Evolutionary conservation across 2,113 vertebrate species (phyloP).

Genomic region (Grallaria varia): DNA sequence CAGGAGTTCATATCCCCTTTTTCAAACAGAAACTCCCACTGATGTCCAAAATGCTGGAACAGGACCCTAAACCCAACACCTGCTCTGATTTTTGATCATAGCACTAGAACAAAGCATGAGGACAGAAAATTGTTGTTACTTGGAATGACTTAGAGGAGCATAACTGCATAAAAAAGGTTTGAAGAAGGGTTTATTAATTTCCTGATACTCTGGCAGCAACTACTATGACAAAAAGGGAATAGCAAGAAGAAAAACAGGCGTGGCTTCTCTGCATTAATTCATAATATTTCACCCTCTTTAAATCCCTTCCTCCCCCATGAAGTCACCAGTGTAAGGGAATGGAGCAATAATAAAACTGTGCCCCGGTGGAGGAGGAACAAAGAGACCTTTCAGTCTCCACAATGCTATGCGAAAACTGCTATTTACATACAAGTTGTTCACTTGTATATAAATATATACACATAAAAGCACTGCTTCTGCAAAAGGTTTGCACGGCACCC

Average conservation of each 20-base stretch:
- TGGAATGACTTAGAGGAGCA: background rate
- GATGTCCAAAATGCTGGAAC: background rate
- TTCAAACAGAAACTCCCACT: fast-evolving
- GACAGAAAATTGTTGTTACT: background rate
- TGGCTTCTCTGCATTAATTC: background rate
- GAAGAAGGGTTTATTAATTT: background rate
- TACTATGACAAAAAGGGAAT: background rate
- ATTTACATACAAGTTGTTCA: background rate
- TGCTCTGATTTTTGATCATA: background rate
- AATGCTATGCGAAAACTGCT: background rate
- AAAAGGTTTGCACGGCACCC: background rate
- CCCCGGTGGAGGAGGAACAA: background rate
- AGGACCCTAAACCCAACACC: background rate
- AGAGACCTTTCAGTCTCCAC: background rate
- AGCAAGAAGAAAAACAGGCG: background rate
- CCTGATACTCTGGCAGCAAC: background rate
- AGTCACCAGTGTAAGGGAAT: background rate
- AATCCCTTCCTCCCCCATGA: background rate
- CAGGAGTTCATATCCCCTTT: background rate
- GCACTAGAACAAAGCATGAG: background rate
- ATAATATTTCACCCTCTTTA: background rate
- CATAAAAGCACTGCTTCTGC: background rate
- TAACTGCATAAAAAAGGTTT: background rate
- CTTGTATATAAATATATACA: no score
- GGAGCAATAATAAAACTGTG: background rate